Evolutionary conservation across 2,888 invertebrate species (phyloP), one percentile per base, ranked within the genome.

Genomic region (Polia nebulosa): DNA sequence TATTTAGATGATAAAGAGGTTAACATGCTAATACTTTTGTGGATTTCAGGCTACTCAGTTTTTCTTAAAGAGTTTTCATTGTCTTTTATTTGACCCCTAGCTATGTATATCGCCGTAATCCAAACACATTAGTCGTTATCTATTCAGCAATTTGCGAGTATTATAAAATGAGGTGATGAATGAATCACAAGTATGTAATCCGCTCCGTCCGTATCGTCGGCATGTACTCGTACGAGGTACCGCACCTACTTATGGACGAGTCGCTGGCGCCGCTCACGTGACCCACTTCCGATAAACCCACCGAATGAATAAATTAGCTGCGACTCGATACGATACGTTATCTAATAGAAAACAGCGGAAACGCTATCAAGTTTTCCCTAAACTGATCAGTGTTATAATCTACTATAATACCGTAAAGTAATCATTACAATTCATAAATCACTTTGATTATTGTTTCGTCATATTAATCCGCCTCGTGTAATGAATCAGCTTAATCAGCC

Each of bases 291-390:
- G 76, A 80, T 59, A 61, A 75, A 75, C 55, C 57, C 51, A 64
- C 22, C 53, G 25, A 64, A 80, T 77, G 77, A 80, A 77, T 77
- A 77, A 64, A 77, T 77, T 77, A 80, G 47, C 57, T 51, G 9
- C 32, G 41, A 41, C 13, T 29, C 62, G 45, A 63, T 61, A 25
- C 58, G 73, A 72, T 70, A 77, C 41, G 41, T 49, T 67, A 79
- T 79, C 75, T 36, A 13, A 49, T 55, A 59, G 36, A 59, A 66
- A 32, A 53, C 29, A 55, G 32, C 70, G 79, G 75, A 62, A 56
- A 47, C 9, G 47, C 34, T 77, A 80, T 64, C 80, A 15, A 36
- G 32, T 57, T 51, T 68, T 74, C 53, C 61, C 41, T 27, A 27
- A 58, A 51, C 70, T 39, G 52, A 53, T 63, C 47, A 41, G 5